Base-by-base conservation (phyloP, 2,888 invertebrate genomes). In the Lissonota sp. region DNA sequence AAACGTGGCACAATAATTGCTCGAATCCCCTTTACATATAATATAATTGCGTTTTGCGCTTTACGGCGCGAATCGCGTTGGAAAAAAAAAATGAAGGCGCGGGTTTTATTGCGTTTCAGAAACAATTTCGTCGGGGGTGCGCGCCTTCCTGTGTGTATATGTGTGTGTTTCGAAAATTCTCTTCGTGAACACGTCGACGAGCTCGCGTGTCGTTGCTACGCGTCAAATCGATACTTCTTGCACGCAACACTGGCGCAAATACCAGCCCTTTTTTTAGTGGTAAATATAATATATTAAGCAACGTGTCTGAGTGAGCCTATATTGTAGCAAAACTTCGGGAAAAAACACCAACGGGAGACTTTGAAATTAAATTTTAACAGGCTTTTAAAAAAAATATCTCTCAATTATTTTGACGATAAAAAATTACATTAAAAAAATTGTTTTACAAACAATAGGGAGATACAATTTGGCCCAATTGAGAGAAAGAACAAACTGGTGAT, bases 181-280 rank as follows among this genome's bases (percentile, higher is more conserved):
- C 6, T 51, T n/a, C 51, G 12, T 51, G 16, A 40, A 53, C 14
- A 53, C 2, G 39, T 76, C 44, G 67, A 73, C 62, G 79, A 79
- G 73, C 57, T 73, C 10, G 79, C 79, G 79, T 79, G 79, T 69
- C 69, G 60, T 12, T 39, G 14, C 46, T 58, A 73, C 79, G 73
- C 73, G 73, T 79, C 62, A 14, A 79, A 79, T 79, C 79, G 57
- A 79, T 79, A 73, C 79, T 79, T 46, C 79, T 73, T 40, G 79
- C 79, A 79, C 79, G 79, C 79, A 73, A 73, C 63, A 58, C 63
- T 62, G 16, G 44, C 40, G 39, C 57, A 78, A 71, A 58, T 66
- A 51, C 49, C 62, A 57, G 46, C 16, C 55, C 46, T 76, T 62
- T 63, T 49, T 10, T 26, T 10, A 39, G 39, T 46, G 37, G 40